Percentiles rank a stretch among this genome's conserved stretches.
Evolutionary conservation across 2,113 vertebrate species (phyloP).

Genomic region (Saguinus midas): DNA sequence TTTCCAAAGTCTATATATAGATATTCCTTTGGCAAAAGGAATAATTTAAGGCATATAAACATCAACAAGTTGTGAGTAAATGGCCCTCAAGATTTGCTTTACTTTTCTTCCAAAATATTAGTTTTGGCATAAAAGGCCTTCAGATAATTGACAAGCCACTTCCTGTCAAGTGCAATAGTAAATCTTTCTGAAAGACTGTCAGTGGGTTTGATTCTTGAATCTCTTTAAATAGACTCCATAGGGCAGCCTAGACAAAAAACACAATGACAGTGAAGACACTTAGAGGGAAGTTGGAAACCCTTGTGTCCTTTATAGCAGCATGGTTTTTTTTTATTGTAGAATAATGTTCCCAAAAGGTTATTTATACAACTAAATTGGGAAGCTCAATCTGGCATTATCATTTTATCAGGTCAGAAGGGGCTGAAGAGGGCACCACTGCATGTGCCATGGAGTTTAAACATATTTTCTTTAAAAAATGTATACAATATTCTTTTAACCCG

Average conservation of each 20-base stretch:
- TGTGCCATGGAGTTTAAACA: conserved; percentile 46
- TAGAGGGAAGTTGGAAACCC: conserved; percentile 26
- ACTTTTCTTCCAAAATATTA: conserved; percentile 28
- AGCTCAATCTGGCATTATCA: conserved; percentile 44
- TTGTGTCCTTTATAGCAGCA: conserved; percentile 12
- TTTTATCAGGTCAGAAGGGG: conserved; percentile 41
- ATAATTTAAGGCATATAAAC: background rate
- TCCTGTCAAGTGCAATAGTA: conserved; percentile 34
- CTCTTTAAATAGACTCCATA: conserved; percentile 57
- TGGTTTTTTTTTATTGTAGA: background rate
- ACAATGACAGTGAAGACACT: conserved; percentile 55
- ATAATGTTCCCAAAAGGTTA: conserved; percentile 58
- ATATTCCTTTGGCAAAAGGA: conserved; percentile 22
- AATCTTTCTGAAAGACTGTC: conserved; percentile 41
- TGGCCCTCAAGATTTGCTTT: background rate
- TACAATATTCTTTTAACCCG: conserved; percentile 57
- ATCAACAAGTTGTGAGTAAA: conserved; percentile 10
- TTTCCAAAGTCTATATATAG: background rate
- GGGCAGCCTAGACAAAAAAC: conserved; percentile 48
- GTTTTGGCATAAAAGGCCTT: conserved; percentile 51
- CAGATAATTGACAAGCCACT: conserved; percentile 51
- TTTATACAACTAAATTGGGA: conserved; percentile 46
- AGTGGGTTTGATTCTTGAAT: conserved; percentile 45
- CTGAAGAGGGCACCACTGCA: conserved; percentile 37
- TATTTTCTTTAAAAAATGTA: conserved; percentile 55